Conservation (phyloP, 92 coral and sea anemone genomes). For the Metridium senile region DNA sequence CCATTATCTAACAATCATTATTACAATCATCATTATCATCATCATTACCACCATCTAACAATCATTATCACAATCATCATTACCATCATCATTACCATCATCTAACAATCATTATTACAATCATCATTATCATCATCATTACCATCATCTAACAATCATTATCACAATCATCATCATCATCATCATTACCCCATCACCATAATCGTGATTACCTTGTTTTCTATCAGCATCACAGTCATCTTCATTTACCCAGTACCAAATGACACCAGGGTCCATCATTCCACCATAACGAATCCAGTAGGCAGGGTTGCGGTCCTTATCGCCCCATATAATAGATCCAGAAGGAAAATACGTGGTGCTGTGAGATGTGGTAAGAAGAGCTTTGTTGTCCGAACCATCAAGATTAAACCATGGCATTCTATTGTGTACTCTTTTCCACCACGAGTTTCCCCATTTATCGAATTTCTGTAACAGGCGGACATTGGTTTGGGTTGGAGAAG, state of each 20-base stretch:
- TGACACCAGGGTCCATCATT: slow-evolving; percentile 47
- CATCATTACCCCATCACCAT: too few species aligned
- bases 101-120: too few species aligned
- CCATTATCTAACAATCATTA: too few species aligned
- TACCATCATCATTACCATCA: too few species aligned
- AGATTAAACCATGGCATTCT: slow-evolving; percentile 66
- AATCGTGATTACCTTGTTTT: slow-evolving; percentile 49
- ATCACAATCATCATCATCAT: not conserved
- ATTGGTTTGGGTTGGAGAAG: slow-evolving; percentile 29
- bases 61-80: too few species aligned
- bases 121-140: too few species aligned
- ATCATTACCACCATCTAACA: too few species aligned
- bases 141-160: not conserved
- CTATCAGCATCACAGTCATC: slow-evolving; percentile 58
- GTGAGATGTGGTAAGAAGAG: slow-evolving; percentile 33
- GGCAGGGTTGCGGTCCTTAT: slow-evolving; percentile 36
- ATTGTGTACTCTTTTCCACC: slow-evolving; percentile 22
- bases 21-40: too few species aligned
- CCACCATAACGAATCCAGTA: slow-evolving; percentile 43
- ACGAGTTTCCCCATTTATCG: slow-evolving; percentile 33
- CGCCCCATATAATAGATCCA: slow-evolving; percentile 47
- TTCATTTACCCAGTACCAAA: slow-evolving; percentile 67
- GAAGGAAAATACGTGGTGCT: slow-evolving; percentile 14
- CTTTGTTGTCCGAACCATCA: slow-evolving; percentile 22
- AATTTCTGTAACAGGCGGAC: slow-evolving; percentile 44